phyloP scores from a whole-genome alignment of 2,113 vertebrate genomes.

The Caloenas nicobarica region DNA sequence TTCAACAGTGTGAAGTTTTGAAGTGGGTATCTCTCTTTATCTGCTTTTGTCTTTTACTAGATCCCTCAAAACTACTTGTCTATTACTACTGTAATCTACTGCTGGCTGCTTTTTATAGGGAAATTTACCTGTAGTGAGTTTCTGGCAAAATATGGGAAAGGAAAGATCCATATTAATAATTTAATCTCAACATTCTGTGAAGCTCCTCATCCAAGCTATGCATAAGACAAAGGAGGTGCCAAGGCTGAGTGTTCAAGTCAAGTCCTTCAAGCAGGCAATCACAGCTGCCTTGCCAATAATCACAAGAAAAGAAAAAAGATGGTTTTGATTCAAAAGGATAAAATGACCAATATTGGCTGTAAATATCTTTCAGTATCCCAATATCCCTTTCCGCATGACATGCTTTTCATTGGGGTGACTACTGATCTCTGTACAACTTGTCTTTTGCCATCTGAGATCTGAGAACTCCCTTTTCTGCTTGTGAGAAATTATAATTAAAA shows the following conservation, averaged over 20 bases:
- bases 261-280: neutral
- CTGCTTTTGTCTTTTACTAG: neutral
- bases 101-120: neutral
- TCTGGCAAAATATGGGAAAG: neutral
- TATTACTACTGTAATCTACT: neutral
- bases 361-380: neutral
- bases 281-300: neutral
- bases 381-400: neutral
- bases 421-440: neutral
- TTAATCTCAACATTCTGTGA: neutral
- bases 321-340: neutral
- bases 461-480: neutral
- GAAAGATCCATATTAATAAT: neutral
- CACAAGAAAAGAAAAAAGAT: neutral
- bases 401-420: too few species aligned
- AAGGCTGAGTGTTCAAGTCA: neutral
- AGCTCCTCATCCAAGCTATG: fast-evolving
- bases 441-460: neutral
- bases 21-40: neutral
- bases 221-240: neutral
- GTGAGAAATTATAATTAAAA: neutral
- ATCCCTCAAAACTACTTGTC: neutral
- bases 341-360: neutral
- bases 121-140: neutral
- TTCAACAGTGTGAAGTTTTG: neutral